These are phyloP conservation scores for Archivesica marissinica DNA, from an alignment of 1,140 invertebrate species.

Conservation along the genomic window DNA sequence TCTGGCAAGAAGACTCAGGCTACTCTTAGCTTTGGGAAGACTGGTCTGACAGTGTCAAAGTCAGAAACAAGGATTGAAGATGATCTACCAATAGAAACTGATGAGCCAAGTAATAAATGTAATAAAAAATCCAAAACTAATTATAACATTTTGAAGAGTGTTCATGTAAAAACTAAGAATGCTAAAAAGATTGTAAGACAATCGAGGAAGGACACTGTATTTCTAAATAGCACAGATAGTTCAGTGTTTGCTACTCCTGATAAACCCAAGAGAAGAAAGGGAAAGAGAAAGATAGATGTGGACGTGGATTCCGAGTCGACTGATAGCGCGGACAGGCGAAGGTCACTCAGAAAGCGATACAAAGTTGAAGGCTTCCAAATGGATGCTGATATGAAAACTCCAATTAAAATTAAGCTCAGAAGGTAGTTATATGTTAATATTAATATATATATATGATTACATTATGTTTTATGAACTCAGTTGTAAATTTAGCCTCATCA, in stretches of 20 bases:
- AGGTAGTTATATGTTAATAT: conserved; percentile 25
- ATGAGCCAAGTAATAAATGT: neutral
- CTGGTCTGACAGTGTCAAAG: conserved; percentile 29
- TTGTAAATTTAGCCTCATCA: too few species aligned
- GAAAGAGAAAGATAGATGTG: conserved; percentile 5
- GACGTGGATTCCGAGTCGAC: neutral
- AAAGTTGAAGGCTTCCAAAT: conserved; percentile 58
- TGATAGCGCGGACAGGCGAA: conserved; percentile 19
- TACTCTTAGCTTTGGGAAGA: conserved; percentile 45
- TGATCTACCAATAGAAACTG: too few species aligned
- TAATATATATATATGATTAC: too few species aligned
- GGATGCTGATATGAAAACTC: conserved; percentile 59
- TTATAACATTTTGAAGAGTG: neutral
- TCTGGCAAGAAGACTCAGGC: conserved; percentile 25
- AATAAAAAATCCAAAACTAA: neutral
- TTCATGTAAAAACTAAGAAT: neutral
- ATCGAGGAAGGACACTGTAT: neutral
- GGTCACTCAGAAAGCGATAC: conserved; percentile 51
- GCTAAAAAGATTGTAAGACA: neutral
- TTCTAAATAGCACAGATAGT: conserved; percentile 22
- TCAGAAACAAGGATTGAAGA: neutral
- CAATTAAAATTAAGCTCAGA: conserved; percentile 61
- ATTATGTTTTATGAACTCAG: too few species aligned
- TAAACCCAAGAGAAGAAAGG: neutral
- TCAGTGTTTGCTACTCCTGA: conserved; percentile 40